phyloP scores from a whole-genome alignment of 1,140 invertebrate genomes.

The Bombus vancouverensis region DNA sequence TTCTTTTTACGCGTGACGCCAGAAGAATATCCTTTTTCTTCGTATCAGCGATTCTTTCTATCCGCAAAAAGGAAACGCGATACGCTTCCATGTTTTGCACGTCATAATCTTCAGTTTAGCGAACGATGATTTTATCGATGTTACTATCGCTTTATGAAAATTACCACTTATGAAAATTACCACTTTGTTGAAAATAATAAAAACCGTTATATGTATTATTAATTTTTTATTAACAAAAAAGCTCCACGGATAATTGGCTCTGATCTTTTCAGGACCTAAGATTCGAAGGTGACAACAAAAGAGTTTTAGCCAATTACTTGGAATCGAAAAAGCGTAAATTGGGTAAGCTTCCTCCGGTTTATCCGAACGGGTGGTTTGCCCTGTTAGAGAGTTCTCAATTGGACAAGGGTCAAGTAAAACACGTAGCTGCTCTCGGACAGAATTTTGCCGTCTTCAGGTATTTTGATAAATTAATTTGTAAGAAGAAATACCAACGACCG shows the following conservation, averaged over 20 bases:
- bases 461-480: neutral
- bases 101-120: too few species aligned
- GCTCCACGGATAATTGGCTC: neutral
- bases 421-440: constrained; percentile 88
- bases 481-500: too few species aligned
- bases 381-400: constrained; percentile 88
- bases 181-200: too few species aligned
- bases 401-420: constrained; percentile 84
- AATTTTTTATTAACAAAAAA: neutral
- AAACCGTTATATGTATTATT: too few species aligned
- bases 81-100: neutral
- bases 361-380: constrained; percentile 95
- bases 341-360: constrained; percentile 90
- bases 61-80: neutral
- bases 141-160: too few species aligned
- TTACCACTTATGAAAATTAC: rapidly evolving
- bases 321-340: constrained; percentile 80
- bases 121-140: too few species aligned
- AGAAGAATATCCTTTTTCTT: constrained; percentile 33
- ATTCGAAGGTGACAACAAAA: neutral
- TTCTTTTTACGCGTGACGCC: constrained; percentile 12
- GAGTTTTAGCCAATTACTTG: constrained; percentile 27
- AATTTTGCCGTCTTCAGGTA: constrained; percentile 90
- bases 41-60: constrained; percentile 18
- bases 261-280: constrained; percentile 9